Base-by-base conservation (phyloP, 2,113 vertebrate species). In the Globicephala melas region DNA sequence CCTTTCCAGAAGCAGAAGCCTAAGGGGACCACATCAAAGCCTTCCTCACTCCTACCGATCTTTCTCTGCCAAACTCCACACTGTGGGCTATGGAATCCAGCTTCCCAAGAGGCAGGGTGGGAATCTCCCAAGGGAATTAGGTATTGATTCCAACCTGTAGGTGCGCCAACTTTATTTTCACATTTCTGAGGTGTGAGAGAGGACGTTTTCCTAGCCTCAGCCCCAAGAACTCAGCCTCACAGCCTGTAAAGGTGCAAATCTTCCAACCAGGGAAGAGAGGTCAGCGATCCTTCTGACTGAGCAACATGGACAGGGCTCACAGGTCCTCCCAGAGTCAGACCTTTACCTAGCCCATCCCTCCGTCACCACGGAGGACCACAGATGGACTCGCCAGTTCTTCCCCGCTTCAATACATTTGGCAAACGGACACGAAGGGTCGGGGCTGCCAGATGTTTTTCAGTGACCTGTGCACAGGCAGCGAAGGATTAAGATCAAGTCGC, bases 381-480 rank as follows among this genome's bases (percentile, higher is more conserved):
- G 41, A 82, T 76, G 44, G 28, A n/a, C 50, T 55, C 41, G 41
- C 47, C 62, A 76, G 82, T 47, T 76, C 70, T 9, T n/a, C 13
- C 36, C 18, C 3, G 12, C 81, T 67, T 41, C 47, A 81, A 14
- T 80, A 50, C 80, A 62, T 92, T 96, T 82, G 83, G 92, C 70
- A 92, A 96, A 84, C 10, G 71, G 26, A 88, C 76, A 55, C 1
- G 15, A 67, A 91, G 94, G 73, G 87, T 95, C 87, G 53, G 70
- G 7, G 11, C 89, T 7, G 1, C 83, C 96, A 97, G 96, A 96
- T 95, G 89, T 68, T 95, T 92, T 89, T 94, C 89, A 85, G 58
- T 96, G 97, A 97, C 86, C 87, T 96, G 89, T 95, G 92, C 53
- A 23, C 81, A 55, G 1, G 12, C 79, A 89, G 91, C 3, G 21